These are phyloP conservation scores for Trochalopteron elliotii DNA, from an alignment of 2,113 vertebrate species.

Conservation along the genomic window DNA sequence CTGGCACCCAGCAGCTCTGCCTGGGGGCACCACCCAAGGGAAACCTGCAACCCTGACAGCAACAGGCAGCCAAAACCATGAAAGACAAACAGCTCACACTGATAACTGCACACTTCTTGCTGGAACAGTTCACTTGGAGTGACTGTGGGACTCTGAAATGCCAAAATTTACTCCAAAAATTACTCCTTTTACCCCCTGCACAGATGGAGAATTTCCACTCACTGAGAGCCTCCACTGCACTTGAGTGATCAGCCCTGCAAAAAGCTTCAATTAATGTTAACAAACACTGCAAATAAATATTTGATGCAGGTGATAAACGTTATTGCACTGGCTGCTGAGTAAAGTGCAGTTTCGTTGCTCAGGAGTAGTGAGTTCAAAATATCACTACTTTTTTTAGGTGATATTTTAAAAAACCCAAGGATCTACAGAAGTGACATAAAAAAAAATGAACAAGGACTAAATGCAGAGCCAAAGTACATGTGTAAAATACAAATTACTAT, in stretches of 20 bases:
- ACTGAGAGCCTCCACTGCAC: no score
- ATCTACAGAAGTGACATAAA: neutral
- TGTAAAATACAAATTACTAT: neutral
- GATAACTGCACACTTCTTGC: accelerated
- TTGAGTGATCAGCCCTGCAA: neutral
- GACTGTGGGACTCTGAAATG: no score
- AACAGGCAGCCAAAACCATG: accelerated
- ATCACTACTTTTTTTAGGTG: neutral
- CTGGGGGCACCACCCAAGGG: no score
- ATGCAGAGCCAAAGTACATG: neutral
- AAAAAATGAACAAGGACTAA: neutral
- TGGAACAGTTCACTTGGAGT: accelerated
- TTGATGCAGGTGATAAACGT: neutral
- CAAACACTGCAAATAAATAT: neutral
- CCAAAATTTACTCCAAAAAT: neutral
- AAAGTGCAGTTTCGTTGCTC: neutral
- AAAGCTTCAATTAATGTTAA: neutral
- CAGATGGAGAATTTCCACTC: neutral
- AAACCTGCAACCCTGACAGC: neutral
- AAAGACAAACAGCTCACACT: accelerated
- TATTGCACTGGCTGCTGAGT: neutral
- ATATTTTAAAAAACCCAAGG: neutral
- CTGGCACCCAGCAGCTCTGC: neutral
- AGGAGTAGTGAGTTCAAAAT: neutral
- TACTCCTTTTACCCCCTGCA: neutral